phyloP scores from a whole-genome alignment of 2,113 vertebrate genomes.

The Nettapus auritus region DNA sequence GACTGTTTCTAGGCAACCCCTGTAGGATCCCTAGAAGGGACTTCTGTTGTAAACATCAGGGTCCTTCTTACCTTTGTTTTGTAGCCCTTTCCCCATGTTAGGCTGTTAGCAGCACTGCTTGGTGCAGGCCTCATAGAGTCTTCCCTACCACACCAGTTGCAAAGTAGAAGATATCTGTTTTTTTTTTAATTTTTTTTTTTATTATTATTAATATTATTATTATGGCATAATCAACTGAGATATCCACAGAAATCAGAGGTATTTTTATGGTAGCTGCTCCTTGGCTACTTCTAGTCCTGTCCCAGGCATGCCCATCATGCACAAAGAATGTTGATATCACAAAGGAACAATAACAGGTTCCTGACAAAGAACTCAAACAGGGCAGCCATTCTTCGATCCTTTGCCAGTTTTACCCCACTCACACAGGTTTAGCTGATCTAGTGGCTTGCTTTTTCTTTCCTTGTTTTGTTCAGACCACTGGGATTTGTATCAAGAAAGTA shows the following conservation, averaged over 20 bases:
- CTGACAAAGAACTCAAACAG: neutral
- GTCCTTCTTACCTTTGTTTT: neutral
- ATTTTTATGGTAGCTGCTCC: neutral
- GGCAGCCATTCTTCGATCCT: accelerated
- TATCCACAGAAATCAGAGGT: neutral
- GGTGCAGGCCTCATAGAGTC: neutral
- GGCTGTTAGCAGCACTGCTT: neutral
- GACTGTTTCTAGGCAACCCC: neutral
- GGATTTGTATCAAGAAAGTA: neutral
- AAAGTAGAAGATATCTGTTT: neutral
- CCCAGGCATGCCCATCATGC: neutral
- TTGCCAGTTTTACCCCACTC: neutral
- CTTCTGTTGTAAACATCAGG: neutral
- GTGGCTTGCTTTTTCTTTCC: neutral
- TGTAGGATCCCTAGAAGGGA: neutral
- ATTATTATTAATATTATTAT: too few species aligned
- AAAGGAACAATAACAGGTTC: neutral
- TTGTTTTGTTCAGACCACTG: neutral
- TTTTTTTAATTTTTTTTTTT: too few species aligned
- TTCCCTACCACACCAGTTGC: neutral
- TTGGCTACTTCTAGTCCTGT: neutral
- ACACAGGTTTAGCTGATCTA: neutral
- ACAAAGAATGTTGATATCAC: neutral
- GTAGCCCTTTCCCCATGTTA: too few species aligned
- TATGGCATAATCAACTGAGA: neutral